Base-by-base conservation (phyloP, 2,888 invertebrate genomes). In the Apantesis nais region DNA sequence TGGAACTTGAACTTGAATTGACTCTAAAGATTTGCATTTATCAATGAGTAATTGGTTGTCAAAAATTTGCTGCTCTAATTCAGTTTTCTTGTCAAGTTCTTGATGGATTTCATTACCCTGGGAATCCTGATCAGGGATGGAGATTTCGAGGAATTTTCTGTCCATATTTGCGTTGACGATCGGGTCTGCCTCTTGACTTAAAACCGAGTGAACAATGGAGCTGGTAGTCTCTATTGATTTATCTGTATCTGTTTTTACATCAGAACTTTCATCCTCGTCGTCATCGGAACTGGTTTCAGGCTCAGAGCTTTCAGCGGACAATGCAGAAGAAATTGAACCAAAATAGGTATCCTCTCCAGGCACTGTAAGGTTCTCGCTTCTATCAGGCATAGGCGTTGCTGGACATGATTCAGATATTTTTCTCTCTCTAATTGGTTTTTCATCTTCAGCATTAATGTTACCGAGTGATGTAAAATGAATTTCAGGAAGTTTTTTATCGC, bases 141-240 rank as follows among this genome's bases (percentile, higher is more conserved):
- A 70, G 62, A 74, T 78, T 77, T 89, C 87, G 7, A 91, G 81
- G 39, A 77, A 82, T 79, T 94, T 94, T 71, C 81, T 90, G 61
- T 93, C 93, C 88, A 92, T 91, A 77, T 91, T 88, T 12, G 89
- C 88, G 68, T 92, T 86, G 19, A 91, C 83, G 55, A 77, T 82
- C 11, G 89, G 89, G 82, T 93, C 83, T 0, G 88, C 78, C 69
- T 90, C 89, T 37, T 93, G 89, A 70, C 88, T 93, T 58, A 95
- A 79, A 31, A 96, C 96, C 48, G 95, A 95, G 80, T 95, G 94
- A 8, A 96, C 95, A 34, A 96, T 93, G 66, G 96, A 95, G 81
- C 96, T 95, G 1, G 96, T 95, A 16, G 96, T 96, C 83, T 96
- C 96, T 62, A 93, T 82, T 41, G 90, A 88, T 55, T 86, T 88